Base-by-base conservation (phyloP, 2,888 invertebrate genomes). In the Drosophila seclusa region DNA sequence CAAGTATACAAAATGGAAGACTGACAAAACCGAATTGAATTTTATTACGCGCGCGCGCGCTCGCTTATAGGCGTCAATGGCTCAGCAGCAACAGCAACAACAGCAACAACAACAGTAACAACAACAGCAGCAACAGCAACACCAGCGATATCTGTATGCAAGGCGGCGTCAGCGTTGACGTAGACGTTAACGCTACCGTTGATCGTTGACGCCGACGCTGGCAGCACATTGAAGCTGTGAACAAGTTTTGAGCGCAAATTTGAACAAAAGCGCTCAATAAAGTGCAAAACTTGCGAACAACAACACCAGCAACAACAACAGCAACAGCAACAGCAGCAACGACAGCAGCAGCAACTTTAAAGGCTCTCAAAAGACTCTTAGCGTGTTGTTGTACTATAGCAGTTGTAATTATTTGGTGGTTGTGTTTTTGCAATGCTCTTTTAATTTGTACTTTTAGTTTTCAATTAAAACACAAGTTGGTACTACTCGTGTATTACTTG, bases 401-500 rank as follows among this genome's bases (percentile, higher is more conserved):
- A 64, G 40, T 49, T 63, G 65, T 66, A 61, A 58, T 71, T 76
- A 61, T 76, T 62, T 40, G 36, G 34, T 71, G 48, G 32, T 68
- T 62, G 10, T 73, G 57, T 80, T 86, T 78, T 69, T 80, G 82
- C 80, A 87, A 84, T 87, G 72, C 80, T 69, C 76, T 78, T 87
- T 84, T 83, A 79, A 78, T 80, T 85, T 87, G 67, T 72, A 80
- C 70, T 84, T 78, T 84, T 83, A 68, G 61, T 66, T 80, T 84
- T 84, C 78, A 82, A 82, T 83, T 82, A 78, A 87, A 72, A 57
- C 66, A 42, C 65, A 61, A 59, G 29, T 64, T 69, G 42, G 40
- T 49, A 38, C 68, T 27, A 24, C 24, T 16, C 16, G 34, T 29
- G 48, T 24, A 45, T 2, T 4, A 16, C 45, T 45, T 16, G 45